Conservation (phyloP, 2,113 vertebrate genomes). For the Garra rufa region DNA sequence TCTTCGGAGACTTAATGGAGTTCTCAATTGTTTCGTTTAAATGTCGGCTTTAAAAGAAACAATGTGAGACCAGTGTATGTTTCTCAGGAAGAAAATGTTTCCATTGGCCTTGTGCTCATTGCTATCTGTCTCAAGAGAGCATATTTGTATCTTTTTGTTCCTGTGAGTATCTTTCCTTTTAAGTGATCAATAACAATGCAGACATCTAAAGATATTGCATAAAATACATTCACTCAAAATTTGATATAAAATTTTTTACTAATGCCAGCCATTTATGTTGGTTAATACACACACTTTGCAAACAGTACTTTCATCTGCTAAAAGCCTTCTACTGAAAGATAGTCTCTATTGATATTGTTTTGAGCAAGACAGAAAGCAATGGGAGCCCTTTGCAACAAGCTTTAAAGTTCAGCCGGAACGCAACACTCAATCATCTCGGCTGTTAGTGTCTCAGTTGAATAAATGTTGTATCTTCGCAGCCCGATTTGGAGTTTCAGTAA, state of each 20-base stretch:
- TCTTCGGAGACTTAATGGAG: not conserved
- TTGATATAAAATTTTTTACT: not conserved
- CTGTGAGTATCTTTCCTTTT: not conserved
- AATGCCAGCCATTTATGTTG: not conserved
- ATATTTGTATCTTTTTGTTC: not conserved
- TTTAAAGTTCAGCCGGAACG: conserved; percentile 26
- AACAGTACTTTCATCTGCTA: not conserved
- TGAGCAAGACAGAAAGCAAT: not conserved
- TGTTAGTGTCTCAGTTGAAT: conserved; percentile 27
- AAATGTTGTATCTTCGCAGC: not conserved
- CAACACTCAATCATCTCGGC: conserved; percentile 14
- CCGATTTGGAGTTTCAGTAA: conserved; percentile 18
- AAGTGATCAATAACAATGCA: no score
- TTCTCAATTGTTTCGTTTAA: not conserved
- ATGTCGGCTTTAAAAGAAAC: not conserved
- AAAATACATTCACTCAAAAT: not conserved
- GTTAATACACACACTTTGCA: not conserved
- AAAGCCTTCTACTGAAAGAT: conserved; percentile 3
- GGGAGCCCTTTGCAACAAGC: not conserved
- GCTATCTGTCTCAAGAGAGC: not conserved
- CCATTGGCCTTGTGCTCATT: not conserved
- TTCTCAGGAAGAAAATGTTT: not conserved
- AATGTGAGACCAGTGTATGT: not conserved
- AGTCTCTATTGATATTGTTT: no score
- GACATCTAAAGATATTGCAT: no score